Evolutionary conservation across 1,140 invertebrate genomes (phyloP), one percentile per base, ranked within the genome.

Genomic region (Drosophila setifemur): DNA sequence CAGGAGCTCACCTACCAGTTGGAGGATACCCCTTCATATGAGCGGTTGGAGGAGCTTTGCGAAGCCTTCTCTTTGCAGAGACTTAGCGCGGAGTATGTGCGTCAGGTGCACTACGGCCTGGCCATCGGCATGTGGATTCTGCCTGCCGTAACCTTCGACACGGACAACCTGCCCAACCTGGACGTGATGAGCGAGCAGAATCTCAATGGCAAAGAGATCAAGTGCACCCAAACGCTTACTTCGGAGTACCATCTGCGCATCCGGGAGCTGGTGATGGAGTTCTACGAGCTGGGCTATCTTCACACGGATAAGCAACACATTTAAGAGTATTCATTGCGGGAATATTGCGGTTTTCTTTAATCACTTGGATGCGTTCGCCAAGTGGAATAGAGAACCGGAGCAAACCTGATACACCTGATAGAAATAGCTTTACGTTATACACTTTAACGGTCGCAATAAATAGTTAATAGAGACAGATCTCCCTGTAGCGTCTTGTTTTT

Each of bases 101-200:
- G 64, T 21, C 74, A 88, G 19, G 74, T 86, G n/a, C 70, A 89
- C 16, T 90, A 90, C 14, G 89, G 89, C 2, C 52, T 90, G 44
- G 89, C 83, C 4, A 81, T 87, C n/a, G 71, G 69, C 3, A 88
- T 90, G 79, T 90, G 89, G 89, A 85, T 90, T 42, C 44, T 90
- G 12, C 89, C 89, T 4, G 89, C 89, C 0, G 74, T 90, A 2
- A 90, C 89, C 3, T 90, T 90, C 9, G 88, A 90, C 76, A 68
- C 79, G 0, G 55, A 89, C 26, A 89, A 90, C 40, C 68, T 90
- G 42, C 88, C 88, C 49, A 82, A 90, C 75, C 60, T 90, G 14
- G 89, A 90, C 73, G 75, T 52, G 35, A 89, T 90, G 44, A 87
- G 87, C 42, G 86, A 90, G 47, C 64, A 68, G 9, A 79, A 81